Percentiles rank a stretch among this genome's conserved stretches.
Conservation (phyloP, 1,140 invertebrate genomes). For the Dreissena polymorpha region DNA sequence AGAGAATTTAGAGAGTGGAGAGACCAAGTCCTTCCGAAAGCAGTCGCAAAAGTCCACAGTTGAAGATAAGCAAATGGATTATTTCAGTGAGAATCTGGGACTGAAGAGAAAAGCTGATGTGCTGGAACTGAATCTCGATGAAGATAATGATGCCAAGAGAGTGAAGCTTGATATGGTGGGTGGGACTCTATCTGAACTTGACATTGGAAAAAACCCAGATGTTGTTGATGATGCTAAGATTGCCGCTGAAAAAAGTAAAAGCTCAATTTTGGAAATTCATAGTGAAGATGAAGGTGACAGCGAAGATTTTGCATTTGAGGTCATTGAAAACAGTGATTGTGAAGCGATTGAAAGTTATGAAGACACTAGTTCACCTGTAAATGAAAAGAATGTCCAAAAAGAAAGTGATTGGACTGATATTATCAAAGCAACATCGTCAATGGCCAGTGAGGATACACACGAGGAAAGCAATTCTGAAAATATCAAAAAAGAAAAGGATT, state of each 20-base stretch:
- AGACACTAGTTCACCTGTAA: background rate
- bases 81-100: background rate
- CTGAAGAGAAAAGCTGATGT: background rate
- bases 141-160: background rate
- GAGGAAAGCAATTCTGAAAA: background rate
- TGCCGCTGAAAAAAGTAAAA: background rate
- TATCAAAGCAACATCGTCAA: background rate
- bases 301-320: background rate
- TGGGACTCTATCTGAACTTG: background rate
- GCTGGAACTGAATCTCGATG: too few species aligned
- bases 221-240: background rate
- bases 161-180: background rate
- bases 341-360: background rate
- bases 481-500: background rate
- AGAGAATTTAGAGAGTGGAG: slow-evolving; percentile 33
- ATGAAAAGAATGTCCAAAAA: background rate
- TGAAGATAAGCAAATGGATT: background rate
- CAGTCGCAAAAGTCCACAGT: background rate
- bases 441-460: background rate
- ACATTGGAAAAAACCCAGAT: background rate
- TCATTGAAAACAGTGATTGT: background rate
- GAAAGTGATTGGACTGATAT: background rate
- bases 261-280: background rate
- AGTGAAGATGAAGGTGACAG: slow-evolving; percentile 41
- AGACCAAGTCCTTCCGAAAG: background rate